Evolutionary conservation across 53 echinoderm and acorn worm species (phyloP).

Genomic region (Antedon mediterranea): DNA sequence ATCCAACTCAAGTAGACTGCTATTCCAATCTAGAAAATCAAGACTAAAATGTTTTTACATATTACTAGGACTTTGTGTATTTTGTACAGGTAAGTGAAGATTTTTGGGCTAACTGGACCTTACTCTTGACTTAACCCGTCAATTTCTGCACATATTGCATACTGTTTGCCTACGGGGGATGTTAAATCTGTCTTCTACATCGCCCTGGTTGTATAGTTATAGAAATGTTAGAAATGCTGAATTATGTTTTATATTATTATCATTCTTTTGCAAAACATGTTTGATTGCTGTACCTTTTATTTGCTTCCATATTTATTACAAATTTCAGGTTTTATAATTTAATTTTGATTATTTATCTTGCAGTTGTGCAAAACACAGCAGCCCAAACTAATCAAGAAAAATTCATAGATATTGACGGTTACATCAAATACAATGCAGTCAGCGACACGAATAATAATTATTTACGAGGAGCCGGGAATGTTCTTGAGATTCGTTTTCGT

Average conservation of each 20-base stretch:
- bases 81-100: background rate
- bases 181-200: too few species aligned
- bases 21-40: background rate
- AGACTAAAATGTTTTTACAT: background rate
- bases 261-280: too few species aligned
- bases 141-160: too few species aligned
- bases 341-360: background rate
- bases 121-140: too few species aligned
- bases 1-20: background rate
- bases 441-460: slow-evolving; percentile 34
- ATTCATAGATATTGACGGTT: slow-evolving; percentile 85
- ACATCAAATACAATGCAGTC: slow-evolving; percentile 64
- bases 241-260: too few species aligned
- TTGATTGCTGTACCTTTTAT: too few species aligned
- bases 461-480: slow-evolving; percentile 59
- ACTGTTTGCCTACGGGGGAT: too few species aligned
- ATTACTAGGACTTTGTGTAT: background rate
- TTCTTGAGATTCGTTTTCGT: slow-evolving; percentile 81
- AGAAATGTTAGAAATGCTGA: too few species aligned
- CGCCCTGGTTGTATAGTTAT: too few species aligned
- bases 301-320: too few species aligned
- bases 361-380: background rate
- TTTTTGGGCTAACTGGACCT: too few species aligned
- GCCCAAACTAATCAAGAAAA: slow-evolving; percentile 26
- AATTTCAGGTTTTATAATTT: too few species aligned